A percentile compares a stretch with the other conserved stretches of the same genome.
Conservation (phyloP, 2,113 vertebrate genomes). For the Eretmochelys imbricata region DNA sequence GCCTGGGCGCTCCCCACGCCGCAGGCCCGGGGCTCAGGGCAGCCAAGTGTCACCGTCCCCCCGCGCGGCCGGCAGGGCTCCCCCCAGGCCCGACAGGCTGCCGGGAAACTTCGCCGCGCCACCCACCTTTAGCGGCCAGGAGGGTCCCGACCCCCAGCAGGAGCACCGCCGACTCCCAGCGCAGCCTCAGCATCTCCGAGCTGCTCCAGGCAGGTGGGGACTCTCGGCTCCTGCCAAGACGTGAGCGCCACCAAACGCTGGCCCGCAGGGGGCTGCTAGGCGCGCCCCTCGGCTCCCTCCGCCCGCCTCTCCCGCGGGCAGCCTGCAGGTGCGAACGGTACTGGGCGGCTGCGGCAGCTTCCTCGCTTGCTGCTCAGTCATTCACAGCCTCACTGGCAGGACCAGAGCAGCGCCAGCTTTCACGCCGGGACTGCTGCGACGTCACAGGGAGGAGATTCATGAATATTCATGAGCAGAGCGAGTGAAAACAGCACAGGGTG, state of each 20-base stretch:
- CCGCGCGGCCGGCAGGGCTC: background rate
- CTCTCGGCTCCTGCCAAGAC: conserved; percentile 14
- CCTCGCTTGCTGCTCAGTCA: conserved; percentile 28
- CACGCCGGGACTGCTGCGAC: conserved; percentile 76
- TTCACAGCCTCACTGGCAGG: conserved; percentile 66
- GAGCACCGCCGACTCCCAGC: conserved; percentile 61
- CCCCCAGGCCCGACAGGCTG: background rate
- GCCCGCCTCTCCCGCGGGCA: background rate
- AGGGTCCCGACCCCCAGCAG: conserved; percentile 77
- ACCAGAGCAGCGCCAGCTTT: conserved; percentile 73
- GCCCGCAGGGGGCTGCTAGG: background rate
- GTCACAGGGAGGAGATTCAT: conserved; percentile 75
- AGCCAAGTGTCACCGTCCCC: background rate
- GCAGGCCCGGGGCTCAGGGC: conserved; percentile 4
- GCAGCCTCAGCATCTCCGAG: conserved; percentile 47
- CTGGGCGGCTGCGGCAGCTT: background rate
- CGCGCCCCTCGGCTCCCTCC: background rate
- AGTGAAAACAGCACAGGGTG: background rate
- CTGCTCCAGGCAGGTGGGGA: conserved; percentile 6
- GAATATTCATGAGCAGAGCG: conserved; percentile 72
- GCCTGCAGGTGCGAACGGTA: background rate
- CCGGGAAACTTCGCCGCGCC: conserved; percentile 39
- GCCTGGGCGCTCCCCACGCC: background rate
- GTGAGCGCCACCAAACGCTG: background rate
- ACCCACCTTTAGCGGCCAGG: conserved; percentile 76